phyloP scores from a whole-genome alignment of 2,888 invertebrate species.

The Cacoxenus indagator region DNA sequence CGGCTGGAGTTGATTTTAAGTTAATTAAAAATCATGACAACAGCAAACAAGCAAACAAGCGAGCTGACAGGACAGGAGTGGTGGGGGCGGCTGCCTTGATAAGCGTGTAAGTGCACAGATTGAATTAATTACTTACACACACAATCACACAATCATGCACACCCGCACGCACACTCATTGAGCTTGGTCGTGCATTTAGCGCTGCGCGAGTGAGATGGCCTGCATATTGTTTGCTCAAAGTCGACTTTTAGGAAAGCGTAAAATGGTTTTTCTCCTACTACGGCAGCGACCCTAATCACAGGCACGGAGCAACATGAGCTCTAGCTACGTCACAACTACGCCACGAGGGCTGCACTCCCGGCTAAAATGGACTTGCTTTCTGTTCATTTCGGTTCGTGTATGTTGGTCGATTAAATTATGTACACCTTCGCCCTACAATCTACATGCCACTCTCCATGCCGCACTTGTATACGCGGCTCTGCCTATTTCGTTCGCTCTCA shows the following conservation, averaged over 20 bases:
- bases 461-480: not conserved
- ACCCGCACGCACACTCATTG: not conserved
- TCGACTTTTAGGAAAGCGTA: not conserved
- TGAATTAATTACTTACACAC: constrained; percentile 54
- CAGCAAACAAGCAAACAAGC: constrained; percentile 33
- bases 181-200: constrained; percentile 23
- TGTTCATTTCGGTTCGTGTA: not conserved
- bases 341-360: no score
- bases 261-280: not conserved
- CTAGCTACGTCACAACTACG: no score
- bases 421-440: not conserved
- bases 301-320: not conserved
- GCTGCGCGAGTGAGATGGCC: not conserved
- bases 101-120: constrained; percentile 64
- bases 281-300: constrained; percentile 5
- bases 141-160: constrained; percentile 17
- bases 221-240: constrained; percentile 35
- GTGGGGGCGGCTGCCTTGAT: constrained; percentile 38
- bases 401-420: constrained; percentile 21
- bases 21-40: constrained; percentile 65
- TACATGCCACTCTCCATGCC: not conserved
- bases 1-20: constrained; percentile 58
- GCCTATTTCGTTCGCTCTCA: not conserved
- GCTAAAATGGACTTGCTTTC: not conserved
- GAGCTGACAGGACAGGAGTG: not conserved